Conservation (phyloP, 1,140 invertebrate species). For the Saxidomus purpurata region DNA sequence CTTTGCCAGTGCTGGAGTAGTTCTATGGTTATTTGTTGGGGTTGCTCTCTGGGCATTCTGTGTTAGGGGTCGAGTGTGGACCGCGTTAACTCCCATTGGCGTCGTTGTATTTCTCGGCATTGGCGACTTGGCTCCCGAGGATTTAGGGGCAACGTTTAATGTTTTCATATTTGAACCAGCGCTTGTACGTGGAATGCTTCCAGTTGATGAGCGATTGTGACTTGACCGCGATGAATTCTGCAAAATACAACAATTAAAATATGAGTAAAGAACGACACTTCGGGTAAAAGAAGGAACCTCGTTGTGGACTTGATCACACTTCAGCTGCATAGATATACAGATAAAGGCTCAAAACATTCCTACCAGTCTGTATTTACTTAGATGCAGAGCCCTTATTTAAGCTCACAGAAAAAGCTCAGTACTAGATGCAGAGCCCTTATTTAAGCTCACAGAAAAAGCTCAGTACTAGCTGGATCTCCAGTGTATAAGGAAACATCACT, state of each 20-base stretch:
- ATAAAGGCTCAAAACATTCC: too few species aligned
- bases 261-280: too few species aligned
- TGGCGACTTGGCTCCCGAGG: constrained; percentile 28
- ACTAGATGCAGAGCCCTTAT: too few species aligned
- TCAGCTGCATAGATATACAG: too few species aligned
- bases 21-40: not conserved
- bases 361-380: too few species aligned
- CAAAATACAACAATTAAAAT: constrained; percentile 30
- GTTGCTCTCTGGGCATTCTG: constrained; percentile 27
- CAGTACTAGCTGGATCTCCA: too few species aligned
- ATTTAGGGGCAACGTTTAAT: constrained; percentile 7
- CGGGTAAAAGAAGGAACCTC: too few species aligned
- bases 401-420: too few species aligned
- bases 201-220: constrained; percentile 7
- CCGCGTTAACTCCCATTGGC: not conserved
- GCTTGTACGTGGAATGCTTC: constrained; percentile 37
- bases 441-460: too few species aligned
- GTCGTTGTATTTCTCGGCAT: constrained; percentile 28
- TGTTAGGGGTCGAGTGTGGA: not conserved
- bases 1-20: not conserved
- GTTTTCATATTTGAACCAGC: constrained; percentile 19
- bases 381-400: too few species aligned
- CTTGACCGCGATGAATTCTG: constrained; percentile 28
- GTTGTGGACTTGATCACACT: too few species aligned
- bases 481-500: too few species aligned